A percentile compares a stretch with the other conserved stretches of the same genome.
Conservation (phyloP, 2,888 invertebrate genomes). For the Podotricha telesiphe region DNA sequence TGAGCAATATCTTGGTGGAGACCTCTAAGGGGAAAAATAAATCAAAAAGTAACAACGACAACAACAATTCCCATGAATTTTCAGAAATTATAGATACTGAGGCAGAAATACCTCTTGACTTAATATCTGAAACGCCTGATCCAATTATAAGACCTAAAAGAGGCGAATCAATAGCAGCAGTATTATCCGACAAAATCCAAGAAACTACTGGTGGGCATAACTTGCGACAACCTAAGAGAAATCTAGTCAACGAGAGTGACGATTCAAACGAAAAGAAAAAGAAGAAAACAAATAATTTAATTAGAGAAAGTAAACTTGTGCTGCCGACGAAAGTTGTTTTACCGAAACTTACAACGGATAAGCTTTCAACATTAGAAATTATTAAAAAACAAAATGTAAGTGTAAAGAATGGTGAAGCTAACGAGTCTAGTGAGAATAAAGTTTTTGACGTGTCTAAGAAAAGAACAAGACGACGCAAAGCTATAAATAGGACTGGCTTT, state of each 20-base stretch:
- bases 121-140: conserved; percentile 72
- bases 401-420: conserved; percentile 61
- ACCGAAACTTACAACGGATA: conserved; percentile 74
- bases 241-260: conserved; percentile 66
- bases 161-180: conserved; percentile 77
- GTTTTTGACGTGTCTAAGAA: conserved; percentile 63
- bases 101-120: conserved; percentile 70
- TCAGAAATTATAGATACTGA: conserved; percentile 70
- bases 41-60: conserved; percentile 56
- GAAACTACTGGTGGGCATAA: conserved; percentile 76
- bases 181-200: conserved; percentile 78
- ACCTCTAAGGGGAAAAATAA: conserved; percentile 68
- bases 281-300: conserved; percentile 72
- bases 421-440: conserved; percentile 60
- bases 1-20: conserved; percentile 66
- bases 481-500: conserved; percentile 94
- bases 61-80: conserved; percentile 58
- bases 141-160: conserved; percentile 72
- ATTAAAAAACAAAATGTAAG: conserved; percentile 57
- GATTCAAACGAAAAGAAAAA: conserved; percentile 73
- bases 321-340: conserved; percentile 69
- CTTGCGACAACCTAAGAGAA: conserved; percentile 75
- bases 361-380: conserved; percentile 58
- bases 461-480: conserved; percentile 87
- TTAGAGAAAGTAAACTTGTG: conserved; percentile 77